Evolutionary conservation across 1,140 invertebrate genomes (phyloP).

Genomic region (Scaptodrosophila lebanonensis): DNA sequence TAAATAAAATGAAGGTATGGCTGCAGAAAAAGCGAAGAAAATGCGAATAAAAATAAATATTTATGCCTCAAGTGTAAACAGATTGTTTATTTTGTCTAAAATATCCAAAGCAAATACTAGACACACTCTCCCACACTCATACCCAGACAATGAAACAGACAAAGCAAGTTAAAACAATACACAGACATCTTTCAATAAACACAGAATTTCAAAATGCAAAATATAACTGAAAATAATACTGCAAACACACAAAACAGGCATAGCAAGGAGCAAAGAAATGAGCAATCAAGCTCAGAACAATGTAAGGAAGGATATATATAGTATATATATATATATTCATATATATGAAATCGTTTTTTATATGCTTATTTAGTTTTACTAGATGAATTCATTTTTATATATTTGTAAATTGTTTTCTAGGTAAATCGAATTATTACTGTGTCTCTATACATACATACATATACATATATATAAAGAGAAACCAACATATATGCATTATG

Average conservation of each 20-base stretch:
- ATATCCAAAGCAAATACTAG: background rate
- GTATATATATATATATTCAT: constrained; percentile 29
- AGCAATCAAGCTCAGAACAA: constrained; percentile 3
- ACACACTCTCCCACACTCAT: no score
- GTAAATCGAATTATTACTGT: constrained; percentile 69
- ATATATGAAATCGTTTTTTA: constrained; percentile 12
- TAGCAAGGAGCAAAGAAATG: no score
- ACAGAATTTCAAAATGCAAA: no score
- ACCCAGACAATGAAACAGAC: no score
- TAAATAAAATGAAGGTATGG: constrained; percentile 37
- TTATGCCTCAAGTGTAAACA: constrained; percentile 53
- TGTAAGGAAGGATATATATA: background rate
- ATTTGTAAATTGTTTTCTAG: constrained; percentile 76
- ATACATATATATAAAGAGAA: constrained; percentile 32
- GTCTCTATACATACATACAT: constrained; percentile 18
- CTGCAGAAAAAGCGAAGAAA: constrained; percentile 29
- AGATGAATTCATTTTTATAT: constrained; percentile 75
- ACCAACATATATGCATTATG: constrained; percentile 45
- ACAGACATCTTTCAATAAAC: no score
- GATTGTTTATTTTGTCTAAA: background rate
- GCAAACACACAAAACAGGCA: no score
- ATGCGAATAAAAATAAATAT: constrained; percentile 50
- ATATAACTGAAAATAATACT: no score
- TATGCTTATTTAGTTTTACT: constrained; percentile 51
- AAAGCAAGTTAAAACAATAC: no score